These are phyloP conservation scores for Melanargia galathea DNA, from an alignment of 2,888 invertebrate genomes.

Conservation along the genomic window DNA sequence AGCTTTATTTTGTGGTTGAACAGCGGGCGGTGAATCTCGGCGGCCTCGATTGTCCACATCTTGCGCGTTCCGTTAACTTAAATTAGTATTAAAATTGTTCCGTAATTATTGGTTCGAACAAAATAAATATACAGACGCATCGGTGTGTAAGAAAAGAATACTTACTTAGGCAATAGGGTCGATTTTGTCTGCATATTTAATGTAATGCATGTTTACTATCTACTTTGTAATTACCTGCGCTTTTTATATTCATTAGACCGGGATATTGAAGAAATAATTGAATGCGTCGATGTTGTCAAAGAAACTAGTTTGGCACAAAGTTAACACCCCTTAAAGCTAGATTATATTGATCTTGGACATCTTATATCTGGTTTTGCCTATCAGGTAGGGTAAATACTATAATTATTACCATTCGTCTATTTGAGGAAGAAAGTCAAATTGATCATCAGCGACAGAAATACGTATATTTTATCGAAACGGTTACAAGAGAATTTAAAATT, in stretches of 20 bases:
- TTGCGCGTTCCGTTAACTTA: conserved; percentile 61
- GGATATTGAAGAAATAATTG: background rate
- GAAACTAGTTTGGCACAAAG: conserved; percentile 1
- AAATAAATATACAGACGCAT: background rate
- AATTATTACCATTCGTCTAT: background rate
- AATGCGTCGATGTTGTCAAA: background rate
- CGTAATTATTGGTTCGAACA: conserved; percentile 6
- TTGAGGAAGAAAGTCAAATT: background rate
- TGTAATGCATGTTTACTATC: too few species aligned
- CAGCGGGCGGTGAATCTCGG: conserved; percentile 66
- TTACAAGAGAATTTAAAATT: conserved; percentile 23
- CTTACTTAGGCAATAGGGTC: background rate
- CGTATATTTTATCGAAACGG: conserved; percentile 9
- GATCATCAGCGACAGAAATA: background rate
- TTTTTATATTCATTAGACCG: background rate
- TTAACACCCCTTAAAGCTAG: background rate
- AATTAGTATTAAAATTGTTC: conserved; percentile 21
- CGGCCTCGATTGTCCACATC: conserved; percentile 68
- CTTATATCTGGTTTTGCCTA: background rate
- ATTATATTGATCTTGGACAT: background rate
- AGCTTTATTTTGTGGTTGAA: conserved; percentile 54
- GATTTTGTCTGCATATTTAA: background rate
- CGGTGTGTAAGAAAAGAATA: background rate
- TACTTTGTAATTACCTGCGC: background rate
- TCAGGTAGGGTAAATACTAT: too few species aligned